A percentile compares a stretch with the other conserved stretches of the same genome.
Conservation (phyloP, 1,140 invertebrate genomes). For the Sycobia sp. region DNA sequence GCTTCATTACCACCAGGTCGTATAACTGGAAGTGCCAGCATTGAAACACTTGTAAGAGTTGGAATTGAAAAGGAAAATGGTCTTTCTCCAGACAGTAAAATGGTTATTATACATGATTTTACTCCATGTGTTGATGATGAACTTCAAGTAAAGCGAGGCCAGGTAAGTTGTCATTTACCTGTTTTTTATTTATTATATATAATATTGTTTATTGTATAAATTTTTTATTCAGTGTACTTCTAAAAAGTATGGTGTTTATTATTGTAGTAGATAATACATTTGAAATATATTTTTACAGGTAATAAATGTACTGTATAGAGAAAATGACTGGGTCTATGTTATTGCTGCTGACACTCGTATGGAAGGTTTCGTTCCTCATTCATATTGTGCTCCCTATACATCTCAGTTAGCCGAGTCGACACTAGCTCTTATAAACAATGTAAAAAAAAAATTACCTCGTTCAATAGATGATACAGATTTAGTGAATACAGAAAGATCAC, state of each 20-base stretch:
- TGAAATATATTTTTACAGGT: constrained; percentile 63
- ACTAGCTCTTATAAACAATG: constrained; percentile 69
- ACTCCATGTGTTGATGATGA: constrained; percentile 94
- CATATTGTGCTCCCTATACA: constrained; percentile 86
- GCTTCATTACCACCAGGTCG: constrained; percentile 68
- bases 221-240: not conserved
- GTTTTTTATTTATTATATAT: not conserved
- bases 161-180: constrained; percentile 51
- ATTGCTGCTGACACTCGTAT: constrained; percentile 85
- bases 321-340: constrained; percentile 97
- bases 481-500: constrained; percentile 47
- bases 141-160: constrained; percentile 77
- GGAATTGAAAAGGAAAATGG: constrained; percentile 94
- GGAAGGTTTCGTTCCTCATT: constrained; percentile 94
- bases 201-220: constrained; percentile 15
- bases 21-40: constrained; percentile 92
- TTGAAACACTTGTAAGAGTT: constrained; percentile 91
- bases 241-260: constrained; percentile 24
- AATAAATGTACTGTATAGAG: constrained; percentile 90
- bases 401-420: constrained; percentile 77
- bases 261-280: too few species aligned
- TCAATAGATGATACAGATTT: constrained; percentile 56
- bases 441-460: constrained; percentile 85
- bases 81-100: constrained; percentile 88
- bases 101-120: constrained; percentile 94